phyloP scores from a whole-genome alignment of 2,888 invertebrate species.

The Machimus atricapillus region DNA sequence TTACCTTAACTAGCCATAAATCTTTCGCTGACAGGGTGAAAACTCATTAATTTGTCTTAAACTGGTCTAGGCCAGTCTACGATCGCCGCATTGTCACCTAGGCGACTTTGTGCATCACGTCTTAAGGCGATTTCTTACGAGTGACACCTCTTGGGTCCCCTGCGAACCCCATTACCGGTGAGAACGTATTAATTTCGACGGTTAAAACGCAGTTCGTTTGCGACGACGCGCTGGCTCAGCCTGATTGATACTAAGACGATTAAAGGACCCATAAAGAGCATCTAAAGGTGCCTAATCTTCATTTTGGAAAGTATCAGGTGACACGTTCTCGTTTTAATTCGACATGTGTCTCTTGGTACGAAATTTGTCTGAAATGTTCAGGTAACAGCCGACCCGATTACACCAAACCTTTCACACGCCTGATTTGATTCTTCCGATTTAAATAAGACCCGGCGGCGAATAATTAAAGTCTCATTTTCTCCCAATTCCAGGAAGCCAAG shows the following conservation, averaged over 20 bases:
- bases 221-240: not conserved
- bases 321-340: conserved; percentile 3
- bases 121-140: conserved; percentile 19
- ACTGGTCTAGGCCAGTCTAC: conserved; percentile 19
- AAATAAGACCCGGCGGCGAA: not conserved
- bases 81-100: not conserved
- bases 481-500: conserved; percentile 73
- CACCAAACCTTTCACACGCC: conserved; percentile 30
- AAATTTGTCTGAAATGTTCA: not conserved
- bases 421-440: not conserved
- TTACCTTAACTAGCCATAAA: conserved; percentile 35
- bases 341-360: conserved; percentile 22
- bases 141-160: conserved; percentile 2
- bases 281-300: conserved; percentile 15
- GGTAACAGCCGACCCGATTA: not conserved
- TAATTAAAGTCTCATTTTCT: conserved; percentile 13
- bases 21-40: conserved; percentile 27
- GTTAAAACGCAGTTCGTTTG: not conserved
- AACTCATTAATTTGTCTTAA: conserved; percentile 44
- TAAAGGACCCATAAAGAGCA: conserved; percentile 34
- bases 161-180: conserved; percentile 20
- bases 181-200: conserved; percentile 31
- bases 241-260: conserved; percentile 41
- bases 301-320: conserved; percentile 28
- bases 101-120: conserved; percentile 25